phyloP scores from a whole-genome alignment of 1,140 invertebrate genomes.

The Drosophila mayri region DNA sequence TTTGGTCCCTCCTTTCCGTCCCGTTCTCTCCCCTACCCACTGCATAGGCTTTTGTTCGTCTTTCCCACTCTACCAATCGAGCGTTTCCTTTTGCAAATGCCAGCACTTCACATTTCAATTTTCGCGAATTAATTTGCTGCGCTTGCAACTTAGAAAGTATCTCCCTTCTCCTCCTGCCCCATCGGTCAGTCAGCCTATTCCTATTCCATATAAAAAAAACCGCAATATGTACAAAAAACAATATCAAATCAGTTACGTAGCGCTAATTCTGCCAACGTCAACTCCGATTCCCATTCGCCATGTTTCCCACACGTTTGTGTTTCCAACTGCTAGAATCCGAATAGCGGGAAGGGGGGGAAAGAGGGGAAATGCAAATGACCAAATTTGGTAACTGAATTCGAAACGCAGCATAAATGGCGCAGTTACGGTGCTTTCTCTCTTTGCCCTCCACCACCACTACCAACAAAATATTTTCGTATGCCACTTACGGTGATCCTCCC shows the following conservation, averaged over 20 bases:
- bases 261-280: conserved; percentile 36
- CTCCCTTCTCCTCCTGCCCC: background rate
- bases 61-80: conserved; percentile 8
- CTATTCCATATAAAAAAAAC: conserved; percentile 32
- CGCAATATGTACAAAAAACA: conserved; percentile 19
- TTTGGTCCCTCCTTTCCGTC: background rate
- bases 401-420: conserved; percentile 39
- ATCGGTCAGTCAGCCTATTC: conserved; percentile 30
- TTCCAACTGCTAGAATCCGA: conserved; percentile 1
- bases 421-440: conserved; percentile 15
- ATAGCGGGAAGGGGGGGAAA: background rate
- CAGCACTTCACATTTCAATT: conserved; percentile 23
- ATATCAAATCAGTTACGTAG: conserved; percentile 36
- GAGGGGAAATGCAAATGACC: conserved; percentile 33
- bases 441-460: background rate
- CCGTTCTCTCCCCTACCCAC: background rate
- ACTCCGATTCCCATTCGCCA: conserved; percentile 10
- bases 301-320: conserved; percentile 14
- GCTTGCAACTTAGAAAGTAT: conserved; percentile 47
- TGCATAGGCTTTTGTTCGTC: conserved; percentile 1
- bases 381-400: conserved; percentile 19
- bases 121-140: conserved; percentile 35
- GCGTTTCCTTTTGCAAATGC: conserved; percentile 24
- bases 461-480: background rate
- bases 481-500: conserved; percentile 35